phyloP scores from a whole-genome alignment of 2,797 vertebrate genomes.

The Chiroxiphia lanceolata region DNA sequence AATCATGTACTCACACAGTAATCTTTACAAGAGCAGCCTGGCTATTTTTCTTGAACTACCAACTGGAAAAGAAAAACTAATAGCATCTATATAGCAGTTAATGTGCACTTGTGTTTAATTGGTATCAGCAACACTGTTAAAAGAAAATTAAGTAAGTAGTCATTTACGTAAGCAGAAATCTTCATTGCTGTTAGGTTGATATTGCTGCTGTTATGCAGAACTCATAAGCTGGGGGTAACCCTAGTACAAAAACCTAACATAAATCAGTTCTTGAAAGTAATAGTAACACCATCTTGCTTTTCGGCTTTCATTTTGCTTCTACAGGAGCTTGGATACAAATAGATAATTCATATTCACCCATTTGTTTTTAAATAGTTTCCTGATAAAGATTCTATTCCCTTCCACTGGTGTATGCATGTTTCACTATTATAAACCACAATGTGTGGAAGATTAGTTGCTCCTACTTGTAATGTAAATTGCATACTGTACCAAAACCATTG shows the following conservation, averaged over 20 bases:
- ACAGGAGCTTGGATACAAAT: constrained; percentile 57
- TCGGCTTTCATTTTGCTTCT: constrained; percentile 60
- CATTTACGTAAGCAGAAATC: constrained; percentile 55
- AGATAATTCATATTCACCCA: constrained; percentile 71
- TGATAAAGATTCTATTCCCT: constrained; percentile 66
- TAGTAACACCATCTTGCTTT: constrained; percentile 61
- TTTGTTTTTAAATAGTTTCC: constrained; percentile 72
- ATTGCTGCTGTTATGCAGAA: constrained; percentile 9
- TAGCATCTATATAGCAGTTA: constrained; percentile 22
- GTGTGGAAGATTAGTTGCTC: constrained; percentile 63
- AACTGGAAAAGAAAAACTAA: constrained; percentile 47
- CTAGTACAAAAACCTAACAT: neutral
- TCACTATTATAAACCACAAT: constrained; percentile 52
- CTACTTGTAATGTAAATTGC: constrained; percentile 66
- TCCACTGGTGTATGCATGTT: neutral
- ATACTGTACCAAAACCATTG: constrained; percentile 26
- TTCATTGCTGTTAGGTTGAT: neutral
- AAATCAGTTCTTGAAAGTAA: constrained; percentile 57
- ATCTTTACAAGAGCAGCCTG: constrained; percentile 7
- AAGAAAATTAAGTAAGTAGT: constrained; percentile 57
- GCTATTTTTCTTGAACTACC: constrained; percentile 38
- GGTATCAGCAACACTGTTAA: constrained; percentile 18
- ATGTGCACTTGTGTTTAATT: constrained; percentile 54
- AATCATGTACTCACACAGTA: neutral
- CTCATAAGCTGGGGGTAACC: constrained; percentile 11